Base-by-base conservation (phyloP, 2,797 vertebrate genomes). In the Tympanoctomys barrerae region DNA sequence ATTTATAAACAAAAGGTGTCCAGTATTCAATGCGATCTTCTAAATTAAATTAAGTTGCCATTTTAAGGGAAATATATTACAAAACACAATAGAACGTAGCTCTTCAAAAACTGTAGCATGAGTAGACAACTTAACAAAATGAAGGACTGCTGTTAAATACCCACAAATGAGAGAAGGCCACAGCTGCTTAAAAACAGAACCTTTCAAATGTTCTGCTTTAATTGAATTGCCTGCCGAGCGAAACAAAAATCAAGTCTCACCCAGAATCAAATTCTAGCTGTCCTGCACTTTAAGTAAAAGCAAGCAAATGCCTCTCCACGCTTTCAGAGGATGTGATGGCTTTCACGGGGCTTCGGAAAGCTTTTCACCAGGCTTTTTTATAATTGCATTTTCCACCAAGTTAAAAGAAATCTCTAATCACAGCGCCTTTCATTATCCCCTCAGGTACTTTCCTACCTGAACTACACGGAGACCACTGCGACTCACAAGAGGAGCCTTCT, bases 181-280 rank as follows among this genome's bases (percentile, higher is more conserved):
- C 52, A 62, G 66, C 0, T 24, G 88, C 71, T 89, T 81, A 95
- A 95, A 97, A 94, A 96, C 79, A 97, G 89, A 96, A 36, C 61
- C 78, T 97, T 64, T 49, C 94, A 96, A 80, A 89, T 82, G 93
- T 70, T 82, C 80, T 80, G 80, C 90, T 96, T 98, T 98, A 98
- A 98, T 94, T 97, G 90, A 95, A 97, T 97, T 97, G 66, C 95
- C 92, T 80, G 91, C 92, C 88, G 96, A 95, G 94, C 81, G 95
- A 70, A 96, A 79, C 94, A 97, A 98, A 98, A 91, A 93, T 84
- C 81, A 96, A 86, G 92, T 75, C 71, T 94, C 64, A 86, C 82
- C 81, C 75, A 80, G 91, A 96, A 79, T 96, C 81, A 96, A 81
- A 89, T 92, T 94, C 97, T 90, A 93, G 85, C 59, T 96, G 85